Evolutionary conservation across 1,140 invertebrate genomes (phyloP).

Genomic region (Pteromalus puparum): DNA sequence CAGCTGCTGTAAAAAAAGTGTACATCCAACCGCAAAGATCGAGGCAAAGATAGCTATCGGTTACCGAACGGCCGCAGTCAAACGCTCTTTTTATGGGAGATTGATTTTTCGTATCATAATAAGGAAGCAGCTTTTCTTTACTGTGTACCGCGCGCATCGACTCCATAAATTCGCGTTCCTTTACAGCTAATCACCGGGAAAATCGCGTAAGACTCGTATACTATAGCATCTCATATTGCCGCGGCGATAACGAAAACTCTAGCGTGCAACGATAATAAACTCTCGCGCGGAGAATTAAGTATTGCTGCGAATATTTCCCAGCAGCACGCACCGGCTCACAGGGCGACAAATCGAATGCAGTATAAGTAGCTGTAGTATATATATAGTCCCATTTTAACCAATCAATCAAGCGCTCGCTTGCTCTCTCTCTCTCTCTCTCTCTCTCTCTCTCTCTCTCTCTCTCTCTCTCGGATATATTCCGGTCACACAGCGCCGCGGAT

Average conservation of each 20-base stretch:
- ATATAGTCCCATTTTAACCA: slow-evolving; percentile 15
- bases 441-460: too few relatives aligned
- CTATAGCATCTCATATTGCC: too few relatives aligned
- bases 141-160: background rate
- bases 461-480: slow-evolving; percentile 34
- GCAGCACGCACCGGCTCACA: background rate
- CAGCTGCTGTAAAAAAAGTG: background rate
- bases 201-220: background rate
- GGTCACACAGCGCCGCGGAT: slow-evolving; percentile 34
- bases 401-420: slow-evolving; percentile 26
- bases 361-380: background rate
- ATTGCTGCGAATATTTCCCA: background rate
- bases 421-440: too few relatives aligned
- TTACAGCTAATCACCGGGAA: background rate
- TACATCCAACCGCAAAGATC: too few relatives aligned
- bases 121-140: background rate
- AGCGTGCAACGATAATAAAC: background rate
- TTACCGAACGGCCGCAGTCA: background rate
- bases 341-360: slow-evolving; percentile 14
- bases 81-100: background rate
- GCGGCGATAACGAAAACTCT: background rate
- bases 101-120: slow-evolving; percentile 27
- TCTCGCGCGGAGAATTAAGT: background rate
- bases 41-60: background rate
- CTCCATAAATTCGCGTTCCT: background rate